Base-by-base conservation (phyloP, 2,888 invertebrate genomes). In the Hypselothyrea guttata region DNA sequence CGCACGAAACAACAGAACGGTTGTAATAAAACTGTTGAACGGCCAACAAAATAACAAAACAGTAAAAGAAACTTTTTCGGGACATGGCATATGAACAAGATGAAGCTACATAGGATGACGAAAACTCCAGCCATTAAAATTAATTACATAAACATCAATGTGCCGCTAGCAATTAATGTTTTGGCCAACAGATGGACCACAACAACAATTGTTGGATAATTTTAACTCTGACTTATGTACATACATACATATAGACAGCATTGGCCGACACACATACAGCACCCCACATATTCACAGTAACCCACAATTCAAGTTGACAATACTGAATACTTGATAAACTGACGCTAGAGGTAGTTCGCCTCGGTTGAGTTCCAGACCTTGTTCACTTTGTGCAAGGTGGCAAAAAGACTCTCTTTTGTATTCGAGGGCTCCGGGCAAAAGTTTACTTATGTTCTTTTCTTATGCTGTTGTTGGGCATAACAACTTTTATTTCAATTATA, bases 291-390 rank as follows among this genome's bases (percentile, higher is more conserved):
- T 31, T 38, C 33, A 33, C 46, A 42, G 8, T 56, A 45, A 28
- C 7, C 35, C 45, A 60, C 64, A 69, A 64, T 41, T 40, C 62
- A 68, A 71, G 73, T 69, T 78, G 83, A 81, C 83, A 73, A 69
- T 81, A 84, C 83, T 81, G 85, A 81, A 81, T 81, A 83, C 83
- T 73, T 81, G 85, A 81, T 85, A 83, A 85, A 78, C 79, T 75
- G 71, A 66, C 64, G 49, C 71, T 64, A 56, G 70, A 73, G 73
- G 64, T 63, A 73, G 76, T 70, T 75, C 9, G 71, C 53, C 54
- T n/a, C 42, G 45, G 45, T 56, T 40, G 22, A 45, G 45, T 65
- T 59, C 44, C 59, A 28, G 30, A 12, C 51, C 15, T 16, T 45
- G 47, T 31, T 28, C 66, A 35, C 40, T 45, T 48, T 35, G 52